These are phyloP conservation scores for Cecidostiba fungosa DNA, from an alignment of 2,888 invertebrate genomes.

Conservation along the genomic window DNA sequence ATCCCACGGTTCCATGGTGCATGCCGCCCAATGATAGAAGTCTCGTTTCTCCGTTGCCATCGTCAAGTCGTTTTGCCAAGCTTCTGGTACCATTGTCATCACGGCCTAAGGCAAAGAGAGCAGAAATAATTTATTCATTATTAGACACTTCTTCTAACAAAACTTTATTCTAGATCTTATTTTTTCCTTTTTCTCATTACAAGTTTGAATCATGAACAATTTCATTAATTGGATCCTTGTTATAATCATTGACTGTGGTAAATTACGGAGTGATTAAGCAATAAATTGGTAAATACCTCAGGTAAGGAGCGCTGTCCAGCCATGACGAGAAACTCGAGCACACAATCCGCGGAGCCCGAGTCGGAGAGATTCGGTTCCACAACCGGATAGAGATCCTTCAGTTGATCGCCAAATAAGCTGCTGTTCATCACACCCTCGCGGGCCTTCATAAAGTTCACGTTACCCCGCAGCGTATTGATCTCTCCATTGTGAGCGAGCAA, in stretches of 20 bases:
- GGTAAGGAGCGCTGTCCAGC: conserved; percentile 95
- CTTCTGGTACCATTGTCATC: conserved; percentile 99
- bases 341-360: conserved; percentile 98
- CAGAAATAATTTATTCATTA: not conserved
- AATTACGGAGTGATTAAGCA: not conserved
- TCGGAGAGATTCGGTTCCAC: conserved; percentile 99
- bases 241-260: conserved; percentile 42
- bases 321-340: conserved; percentile 96
- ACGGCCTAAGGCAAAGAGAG: conserved; percentile 92
- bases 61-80: conserved; percentile 97
- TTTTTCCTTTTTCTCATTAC: conserved; percentile 25
- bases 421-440: conserved; percentile 99
- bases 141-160: not conserved
- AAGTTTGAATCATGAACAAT: conserved; percentile 37
- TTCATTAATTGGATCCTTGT: conserved; percentile 59
- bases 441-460: conserved; percentile 99
- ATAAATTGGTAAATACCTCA: conserved; percentile 82
- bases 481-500: conserved; percentile 99
- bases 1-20: conserved; percentile 99
- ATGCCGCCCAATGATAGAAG: conserved; percentile 98
- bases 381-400: conserved; percentile 96
- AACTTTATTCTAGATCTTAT: not conserved
- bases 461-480: conserved; percentile 99
- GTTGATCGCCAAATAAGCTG: conserved; percentile 89
- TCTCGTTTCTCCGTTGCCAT: conserved; percentile 96